Conservation (phyloP, 2,888 invertebrate species). For the Drosophila crucigera region DNA sequence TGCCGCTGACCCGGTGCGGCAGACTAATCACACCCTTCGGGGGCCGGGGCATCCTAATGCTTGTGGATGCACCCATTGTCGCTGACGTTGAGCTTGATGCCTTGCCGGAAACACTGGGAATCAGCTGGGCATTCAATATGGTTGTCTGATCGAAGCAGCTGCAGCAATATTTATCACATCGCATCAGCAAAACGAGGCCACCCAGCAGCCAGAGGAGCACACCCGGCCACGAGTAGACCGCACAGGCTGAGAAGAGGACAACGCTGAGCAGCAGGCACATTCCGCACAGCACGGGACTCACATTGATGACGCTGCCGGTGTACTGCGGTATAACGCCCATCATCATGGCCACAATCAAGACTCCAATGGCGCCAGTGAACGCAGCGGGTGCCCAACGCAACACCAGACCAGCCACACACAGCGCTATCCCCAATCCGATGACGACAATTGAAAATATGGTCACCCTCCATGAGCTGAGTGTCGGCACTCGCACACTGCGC, state of each 20-base stretch:
- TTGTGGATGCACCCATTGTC: slow-evolving; percentile 69
- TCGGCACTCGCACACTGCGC: slow-evolving; percentile 83
- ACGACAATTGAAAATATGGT: slow-evolving; percentile 83
- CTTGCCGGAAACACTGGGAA: slow-evolving; percentile 84
- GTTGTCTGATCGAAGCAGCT: slow-evolving; percentile 82
- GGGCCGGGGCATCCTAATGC: slow-evolving; percentile 83
- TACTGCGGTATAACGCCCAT: slow-evolving; percentile 85
- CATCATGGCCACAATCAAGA: slow-evolving; percentile 83
- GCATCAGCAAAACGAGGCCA: slow-evolving; percentile 81
- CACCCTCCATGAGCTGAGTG: slow-evolving; percentile 84
- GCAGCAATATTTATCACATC: slow-evolving; percentile 85
- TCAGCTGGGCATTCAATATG: slow-evolving; percentile 79
- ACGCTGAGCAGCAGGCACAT: slow-evolving; percentile 77
- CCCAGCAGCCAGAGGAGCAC: slow-evolving; percentile 83
- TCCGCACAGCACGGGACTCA: slow-evolving; percentile 83
- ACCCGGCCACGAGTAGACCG: slow-evolving; percentile 84
- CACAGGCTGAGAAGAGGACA: slow-evolving; percentile 81
- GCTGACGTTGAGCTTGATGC: slow-evolving; percentile 44
- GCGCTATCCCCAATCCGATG: slow-evolving; percentile 78
- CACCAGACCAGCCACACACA: slow-evolving; percentile 78
- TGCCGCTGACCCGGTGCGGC: slow-evolving; percentile 75
- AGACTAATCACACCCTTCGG: slow-evolving; percentile 81
- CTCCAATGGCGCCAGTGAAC: slow-evolving; percentile 79
- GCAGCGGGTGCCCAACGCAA: slow-evolving; percentile 80
- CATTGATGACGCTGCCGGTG: slow-evolving; percentile 81